Base-by-base conservation (phyloP, 1,140 invertebrate species). In the Drosophila miranda region DNA sequence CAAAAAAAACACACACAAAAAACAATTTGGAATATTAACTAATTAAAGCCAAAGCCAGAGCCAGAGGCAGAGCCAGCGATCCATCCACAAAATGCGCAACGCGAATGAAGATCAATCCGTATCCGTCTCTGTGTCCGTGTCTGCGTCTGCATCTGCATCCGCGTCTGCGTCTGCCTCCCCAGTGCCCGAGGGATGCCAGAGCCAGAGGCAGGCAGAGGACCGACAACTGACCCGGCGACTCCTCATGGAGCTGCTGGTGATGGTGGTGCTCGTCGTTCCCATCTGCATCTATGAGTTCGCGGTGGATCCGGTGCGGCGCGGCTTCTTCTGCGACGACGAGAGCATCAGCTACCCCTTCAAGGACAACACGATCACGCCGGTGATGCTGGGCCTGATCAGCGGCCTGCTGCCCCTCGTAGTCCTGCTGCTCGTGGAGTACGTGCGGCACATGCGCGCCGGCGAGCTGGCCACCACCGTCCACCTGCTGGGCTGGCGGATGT, bases 281-380 rank as follows among this genome's bases (percentile, higher is more conserved):
- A 94, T 96, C 60, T 91, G 96, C 50, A 92, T 94, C 63, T 94
- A 95, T 75, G 96, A 93, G 90, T 90, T 96, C 6, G 94, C 93
- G 90, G 95, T 95, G 6, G 91, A 93, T 44, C 97, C 98, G 0
- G 97, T 95, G 90, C 92, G 96, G 50, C 93, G 98, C 53, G 98
- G 98, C 19, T 99, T 99, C 92, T 99, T 97, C 92, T 99, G 98
- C 92, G 95, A 97, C 90, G 98, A 99, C 92, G 96, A 98, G 88
- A 96, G 96, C 46, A 94, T 99, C 46, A 94, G 94, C 61, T 96
- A 98, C 91, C 98, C 97, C 6, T 96, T 94, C 88, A 92, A 93
- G 56, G 91, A 93, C 1, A 97, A 96, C 2, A 98, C 97, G 0
- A 94, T 98, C 54, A 95, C 96, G 38, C 96, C 94, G 69, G 89